Evolutionary conservation across 2,888 invertebrate species (phyloP), one percentile per base, ranked within the genome.

Genomic region (Tenodera sinensis): DNA sequence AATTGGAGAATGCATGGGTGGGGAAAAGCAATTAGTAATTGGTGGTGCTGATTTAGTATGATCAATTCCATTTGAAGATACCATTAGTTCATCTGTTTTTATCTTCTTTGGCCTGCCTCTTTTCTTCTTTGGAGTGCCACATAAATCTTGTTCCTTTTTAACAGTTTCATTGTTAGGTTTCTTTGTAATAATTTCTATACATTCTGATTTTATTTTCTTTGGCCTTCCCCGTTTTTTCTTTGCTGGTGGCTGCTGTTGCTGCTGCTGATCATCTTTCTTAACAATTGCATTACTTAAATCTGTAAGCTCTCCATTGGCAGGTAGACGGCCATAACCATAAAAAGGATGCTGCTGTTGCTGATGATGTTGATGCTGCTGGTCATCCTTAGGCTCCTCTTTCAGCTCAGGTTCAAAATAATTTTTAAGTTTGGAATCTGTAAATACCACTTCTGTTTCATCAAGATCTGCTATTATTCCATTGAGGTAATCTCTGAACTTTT

Each of bases 401-500:
- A 94, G 93, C 92, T 95, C 95, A 89, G 94, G 94, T 91, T 95
- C 95, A 91, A 95, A 95, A 92, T 94, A 95, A 91, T 95, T 95
- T 92, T 96, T 96, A 87, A 96, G 94, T 91, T 96, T 95, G 89
- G 96, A 95, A 92, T 96, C 96, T 30, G 95, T 96, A 93, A 98
- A 98, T 89, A 98, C 96, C 92, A 98, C 97, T 94, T 98, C 98
- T 88, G 96, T 95, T 92, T 98, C 98, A 92, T 98, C 98, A 91
- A 98, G 95, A 93, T 97, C 97, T 87, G 97, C 94, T 92, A 98
- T 95, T 88, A 97, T 94, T 3, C 99, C 99, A 93, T 98, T 97
- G 89, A 99, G 94, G 94, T 97, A 98, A 94, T 99, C 99, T 88
- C 98, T 96, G 94, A 99, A 98, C 94, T 98, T 98, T 93, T 98